These are phyloP conservation scores for Acomys russatus DNA, from an alignment of 2,797 vertebrate genomes.

Conservation along the genomic window DNA sequence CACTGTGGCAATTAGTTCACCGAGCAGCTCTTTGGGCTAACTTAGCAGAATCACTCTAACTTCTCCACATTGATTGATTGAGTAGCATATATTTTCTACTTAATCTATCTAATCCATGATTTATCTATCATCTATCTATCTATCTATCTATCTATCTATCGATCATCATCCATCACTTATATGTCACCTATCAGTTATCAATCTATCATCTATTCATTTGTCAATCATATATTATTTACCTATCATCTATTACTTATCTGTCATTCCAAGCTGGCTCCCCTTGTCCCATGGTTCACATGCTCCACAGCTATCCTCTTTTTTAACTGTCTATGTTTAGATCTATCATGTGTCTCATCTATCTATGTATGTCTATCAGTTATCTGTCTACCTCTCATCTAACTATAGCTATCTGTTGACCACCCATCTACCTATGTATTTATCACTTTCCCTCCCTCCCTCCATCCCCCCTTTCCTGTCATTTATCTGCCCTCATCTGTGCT, in stretches of 20 bases:
- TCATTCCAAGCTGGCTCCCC: too few relatives aligned
- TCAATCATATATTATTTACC: too few relatives aligned
- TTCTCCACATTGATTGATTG: slow-evolving; percentile 14
- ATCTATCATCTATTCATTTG: too few relatives aligned
- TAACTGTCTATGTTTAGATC: not conserved
- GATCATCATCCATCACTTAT: too few relatives aligned
- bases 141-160: not conserved
- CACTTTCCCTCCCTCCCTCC: not conserved
- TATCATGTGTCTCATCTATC: not conserved
- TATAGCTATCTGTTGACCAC: not conserved
- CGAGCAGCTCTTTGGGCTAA: slow-evolving; percentile 63
- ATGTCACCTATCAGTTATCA: too few relatives aligned
- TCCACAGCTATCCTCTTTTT: not conserved
- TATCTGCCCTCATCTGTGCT: not conserved
- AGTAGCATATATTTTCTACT: not conserved
- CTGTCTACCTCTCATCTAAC: not conserved
- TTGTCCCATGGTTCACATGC: too few relatives aligned
- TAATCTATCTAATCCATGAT: not conserved
- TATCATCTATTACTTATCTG: too few relatives aligned
- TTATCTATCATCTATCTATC: not conserved
- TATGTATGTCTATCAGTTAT: not conserved
- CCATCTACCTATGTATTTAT: not conserved
- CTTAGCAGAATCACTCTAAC: slow-evolving; percentile 45
- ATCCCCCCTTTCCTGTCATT: not conserved
- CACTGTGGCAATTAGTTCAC: slow-evolving; percentile 67